Base-by-base conservation (phyloP, 2,888 invertebrate species). In the Galerucella calmariensis region DNA sequence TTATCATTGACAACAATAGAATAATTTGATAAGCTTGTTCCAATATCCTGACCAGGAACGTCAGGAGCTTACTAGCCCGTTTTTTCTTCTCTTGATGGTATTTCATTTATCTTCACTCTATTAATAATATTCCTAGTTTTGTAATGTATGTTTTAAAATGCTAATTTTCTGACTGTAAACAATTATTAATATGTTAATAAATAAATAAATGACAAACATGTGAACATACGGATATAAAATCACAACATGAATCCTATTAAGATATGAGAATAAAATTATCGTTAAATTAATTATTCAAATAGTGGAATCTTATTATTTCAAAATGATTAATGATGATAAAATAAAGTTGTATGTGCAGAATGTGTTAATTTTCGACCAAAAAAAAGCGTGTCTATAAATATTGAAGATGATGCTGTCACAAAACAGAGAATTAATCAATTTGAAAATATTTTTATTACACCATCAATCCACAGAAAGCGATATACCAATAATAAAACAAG, bases 241-340 rank as follows among this genome's bases (percentile, higher is more conserved):
- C 53, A n/a, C 11, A 27, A 59, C 61, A 61, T 61, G 24, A 61
- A 61, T 61, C 35, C 16, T 27, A 61, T 61, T 61, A 27, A 61
- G 61, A 61, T 61, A 61, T 27, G 27, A 59, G 59, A 59, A 59
- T 59, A 59, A 59, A 59, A 59, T 59, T 59, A 59, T 12, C 59
- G 24, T 59, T 9, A 14, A 24, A 24, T 58, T 58, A 24, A 58
- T 24, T 9, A 58, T 16, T 58, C 2, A 11, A 58, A 58, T 20
- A 16, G 5, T 20, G 6, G 2, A 58, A 20, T 58, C n/a, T 14
- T 20, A 20, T 20, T 58, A 20, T 0, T 58, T 58, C 1, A 58
- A 58, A 58, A 58, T 58, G 58, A 58, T 58, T 58, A 58, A 58
- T 48, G 48, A 48, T 14, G 11, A 48, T 48, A 14, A 14, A 48